phyloP scores from a whole-genome alignment of 1,140 invertebrate genomes.

The Sycobia sp. region DNA sequence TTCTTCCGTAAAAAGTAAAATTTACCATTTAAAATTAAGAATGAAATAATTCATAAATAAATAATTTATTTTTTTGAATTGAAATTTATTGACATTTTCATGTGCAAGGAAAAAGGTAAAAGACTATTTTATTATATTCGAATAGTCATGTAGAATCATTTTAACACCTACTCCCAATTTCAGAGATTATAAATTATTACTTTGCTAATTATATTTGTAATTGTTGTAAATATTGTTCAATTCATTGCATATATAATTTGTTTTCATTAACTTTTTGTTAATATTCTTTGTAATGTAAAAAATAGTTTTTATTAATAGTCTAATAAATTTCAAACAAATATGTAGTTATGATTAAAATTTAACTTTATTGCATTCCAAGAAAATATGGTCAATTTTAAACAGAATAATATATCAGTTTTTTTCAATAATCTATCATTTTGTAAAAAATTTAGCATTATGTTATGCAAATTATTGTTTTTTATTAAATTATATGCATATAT shows the following conservation, averaged over 20 bases:
- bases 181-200: constrained; percentile 19
- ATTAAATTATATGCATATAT: no score
- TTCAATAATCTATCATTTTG: no score
- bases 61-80: constrained; percentile 13
- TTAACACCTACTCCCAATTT: constrained; percentile 19
- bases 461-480: no score
- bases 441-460: no score
- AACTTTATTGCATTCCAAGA: no score
- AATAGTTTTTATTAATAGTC: no score
- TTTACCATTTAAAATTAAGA: neutral
- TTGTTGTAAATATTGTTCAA: constrained; percentile 36
- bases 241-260: constrained; percentile 12
- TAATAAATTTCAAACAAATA: no score
- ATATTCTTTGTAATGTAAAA: no score
- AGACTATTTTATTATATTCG: constrained; percentile 7
- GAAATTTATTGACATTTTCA: neutral
- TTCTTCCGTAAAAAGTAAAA: constrained; percentile 21
- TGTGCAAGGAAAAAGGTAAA: constrained; percentile 4
- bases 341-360: no score
- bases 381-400: no score
- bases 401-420: no score
- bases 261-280: constrained; percentile 5
- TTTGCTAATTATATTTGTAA: constrained; percentile 27
- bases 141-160: constrained; percentile 24
- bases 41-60: neutral